Percentiles rank a stretch among this genome's conserved stretches.
These are phyloP conservation scores for Criorhina ranunculi DNA, from an alignment of 2,888 invertebrate genomes.

Conservation along the genomic window DNA sequence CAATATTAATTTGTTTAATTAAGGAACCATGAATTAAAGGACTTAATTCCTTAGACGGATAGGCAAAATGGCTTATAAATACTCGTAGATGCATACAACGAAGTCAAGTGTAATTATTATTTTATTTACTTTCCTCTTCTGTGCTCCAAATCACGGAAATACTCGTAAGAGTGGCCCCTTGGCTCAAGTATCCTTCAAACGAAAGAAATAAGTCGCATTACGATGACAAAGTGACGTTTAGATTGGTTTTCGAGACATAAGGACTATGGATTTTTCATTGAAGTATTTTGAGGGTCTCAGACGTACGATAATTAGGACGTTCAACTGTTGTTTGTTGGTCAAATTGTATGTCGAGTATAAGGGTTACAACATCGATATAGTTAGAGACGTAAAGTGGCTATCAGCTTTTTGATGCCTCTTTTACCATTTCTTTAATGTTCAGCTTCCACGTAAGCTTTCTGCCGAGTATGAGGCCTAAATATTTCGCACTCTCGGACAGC, in stretches of 20 bases:
- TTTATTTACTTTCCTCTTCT: background rate
- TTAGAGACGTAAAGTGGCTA: too few relatives aligned
- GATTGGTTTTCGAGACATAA: slow-evolving; percentile 25
- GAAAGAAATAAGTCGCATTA: slow-evolving; percentile 17
- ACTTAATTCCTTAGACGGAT: background rate
- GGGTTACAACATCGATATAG: too few relatives aligned
- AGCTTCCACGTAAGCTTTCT: too few relatives aligned
- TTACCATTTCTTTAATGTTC: too few relatives aligned
- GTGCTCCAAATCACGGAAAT: background rate
- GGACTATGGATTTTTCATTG: background rate
- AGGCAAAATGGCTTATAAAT: too few relatives aligned
- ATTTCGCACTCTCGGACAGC: too few relatives aligned
- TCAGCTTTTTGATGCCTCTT: too few relatives aligned
- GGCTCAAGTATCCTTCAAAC: slow-evolving; percentile 13
- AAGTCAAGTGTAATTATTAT: background rate
- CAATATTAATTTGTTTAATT: slow-evolving; percentile 34
- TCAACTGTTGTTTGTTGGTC: too few relatives aligned
- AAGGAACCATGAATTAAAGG: slow-evolving; percentile 8
- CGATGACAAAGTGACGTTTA: background rate
- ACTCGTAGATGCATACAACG: background rate
- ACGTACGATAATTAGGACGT: too few relatives aligned
- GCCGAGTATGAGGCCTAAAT: too few relatives aligned
- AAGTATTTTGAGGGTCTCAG: background rate
- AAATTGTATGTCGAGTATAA: too few relatives aligned
- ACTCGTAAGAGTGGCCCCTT: background rate